Base-by-base conservation (phyloP, 30 jellyfish, hydroid and myxozoan genomes). In the Aurelia sp. region DNA sequence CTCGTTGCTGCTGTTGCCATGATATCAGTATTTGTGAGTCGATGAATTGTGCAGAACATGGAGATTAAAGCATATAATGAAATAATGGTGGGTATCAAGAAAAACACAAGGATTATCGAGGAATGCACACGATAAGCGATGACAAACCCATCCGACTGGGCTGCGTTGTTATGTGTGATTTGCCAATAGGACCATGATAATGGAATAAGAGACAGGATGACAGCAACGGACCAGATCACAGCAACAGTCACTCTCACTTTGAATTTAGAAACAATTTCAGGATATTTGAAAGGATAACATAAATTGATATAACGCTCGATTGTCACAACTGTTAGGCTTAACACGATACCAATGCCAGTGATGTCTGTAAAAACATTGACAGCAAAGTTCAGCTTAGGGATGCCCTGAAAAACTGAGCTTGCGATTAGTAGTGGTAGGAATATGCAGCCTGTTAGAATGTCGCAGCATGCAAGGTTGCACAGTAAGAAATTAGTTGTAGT, bases 401-500 rank as follows among this genome's bases (percentile, higher is more conserved):
- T 0, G 33, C 31, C 37, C 3, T 13, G 7, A 9, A 48, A 17
- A 11, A 73, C 2, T 13, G 94, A 69, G 3, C 66, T 17, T 40
- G 86, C 67, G 20, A 70, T 74, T 65, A 74, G 66, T 37, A 85
- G 22, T 19, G 94, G 94, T 4, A 85, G 79, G 40, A 85, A 48
- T 12, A 85, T 15, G 68, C 78, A 59, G 30, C 89, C 94, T 16
- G 88, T 73, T 9, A 85, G 19, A 76, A 85, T 20, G 52, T 85
- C 94, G 55, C 87, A 85, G 74, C 87, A 85, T 4, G 94, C 88
- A 40, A 85, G 86, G 50, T 74, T 85, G 63, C 71, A 31, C 73
- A 85, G 44, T n/a, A 85, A 48, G 58, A 70, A 85, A 53, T 85
- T 85, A 4, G 94, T 85, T 40, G 58, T 66, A 11, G 84, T 73